Conservation (phyloP, 2,113 vertebrate species). For the Carlito syrichta region DNA sequence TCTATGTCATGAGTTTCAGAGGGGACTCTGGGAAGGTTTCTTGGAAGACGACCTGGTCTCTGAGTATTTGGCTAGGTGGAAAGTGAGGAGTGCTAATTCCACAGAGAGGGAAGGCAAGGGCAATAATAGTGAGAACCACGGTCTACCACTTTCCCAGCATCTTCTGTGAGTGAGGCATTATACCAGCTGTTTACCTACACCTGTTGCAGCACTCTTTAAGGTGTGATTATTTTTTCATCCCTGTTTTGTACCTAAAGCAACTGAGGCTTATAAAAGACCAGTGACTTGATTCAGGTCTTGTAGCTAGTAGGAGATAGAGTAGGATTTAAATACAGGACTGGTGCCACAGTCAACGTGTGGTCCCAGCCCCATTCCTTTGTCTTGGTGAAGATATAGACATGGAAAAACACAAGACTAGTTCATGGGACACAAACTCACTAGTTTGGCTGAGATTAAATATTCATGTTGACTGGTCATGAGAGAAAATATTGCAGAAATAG, state of each 20-base stretch:
- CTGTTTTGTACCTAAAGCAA: not conserved
- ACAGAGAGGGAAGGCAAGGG: not conserved
- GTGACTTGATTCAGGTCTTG: not conserved
- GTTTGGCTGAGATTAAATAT: not conserved
- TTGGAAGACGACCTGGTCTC: not conserved
- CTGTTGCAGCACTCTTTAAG: not conserved
- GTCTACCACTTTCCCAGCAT: not conserved
- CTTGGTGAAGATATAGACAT: not conserved
- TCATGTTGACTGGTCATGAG: not conserved
- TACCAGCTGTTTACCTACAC: not conserved
- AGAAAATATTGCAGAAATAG: not conserved
- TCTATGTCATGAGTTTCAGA: not conserved
- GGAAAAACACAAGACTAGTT: not conserved
- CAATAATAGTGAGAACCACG: accelerated
- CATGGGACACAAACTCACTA: not conserved
- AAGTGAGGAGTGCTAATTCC: not conserved
- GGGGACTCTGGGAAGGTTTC: not conserved
- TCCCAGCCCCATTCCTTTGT: not conserved
- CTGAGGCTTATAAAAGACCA: not conserved
- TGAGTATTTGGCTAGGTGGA: not conserved
- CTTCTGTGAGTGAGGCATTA: not conserved
- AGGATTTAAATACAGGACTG: not conserved
- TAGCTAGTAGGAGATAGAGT: not conserved
- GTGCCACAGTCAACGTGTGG: not conserved
- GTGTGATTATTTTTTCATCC: not conserved